These are phyloP conservation scores for Eulemur rufifrons DNA, from an alignment of 2,113 vertebrate species.

Conservation along the genomic window DNA sequence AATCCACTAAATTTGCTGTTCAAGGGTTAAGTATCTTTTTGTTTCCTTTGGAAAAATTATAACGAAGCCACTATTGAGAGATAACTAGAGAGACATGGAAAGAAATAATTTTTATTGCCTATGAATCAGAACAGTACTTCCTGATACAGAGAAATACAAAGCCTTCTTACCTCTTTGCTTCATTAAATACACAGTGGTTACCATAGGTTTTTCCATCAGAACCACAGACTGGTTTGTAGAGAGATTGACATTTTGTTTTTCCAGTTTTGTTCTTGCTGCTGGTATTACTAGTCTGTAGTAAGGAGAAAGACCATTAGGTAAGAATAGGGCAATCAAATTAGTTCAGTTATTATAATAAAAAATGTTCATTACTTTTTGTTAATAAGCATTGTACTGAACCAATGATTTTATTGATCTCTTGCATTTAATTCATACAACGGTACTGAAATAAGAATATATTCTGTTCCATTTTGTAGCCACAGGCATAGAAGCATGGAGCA, in stretches of 20 bases:
- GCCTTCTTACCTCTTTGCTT: constrained; percentile 76
- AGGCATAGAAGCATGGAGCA: neutral
- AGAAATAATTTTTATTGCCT: neutral
- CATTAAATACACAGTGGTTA: constrained; percentile 74
- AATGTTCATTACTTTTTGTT: neutral
- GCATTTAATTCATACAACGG: neutral
- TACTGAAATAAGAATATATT: neutral
- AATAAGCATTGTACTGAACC: neutral
- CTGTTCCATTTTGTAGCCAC: neutral
- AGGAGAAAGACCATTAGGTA: neutral
- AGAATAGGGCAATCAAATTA: neutral
- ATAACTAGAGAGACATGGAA: neutral
- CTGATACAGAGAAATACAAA: neutral
- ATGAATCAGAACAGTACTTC: neutral
- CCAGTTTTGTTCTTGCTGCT: neutral
- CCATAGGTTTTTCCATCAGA: constrained; percentile 78
- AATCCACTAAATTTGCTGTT: neutral
- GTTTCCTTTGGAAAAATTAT: neutral
- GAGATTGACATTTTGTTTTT: neutral
- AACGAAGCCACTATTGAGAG: neutral
- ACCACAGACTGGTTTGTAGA: constrained; percentile 75
- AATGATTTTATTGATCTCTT: neutral
- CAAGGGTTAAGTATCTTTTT: neutral
- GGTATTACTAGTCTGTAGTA: neutral
- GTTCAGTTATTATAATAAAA: neutral